Conservation (phyloP, 2,113 vertebrate species). For the Grus americana region DNA sequence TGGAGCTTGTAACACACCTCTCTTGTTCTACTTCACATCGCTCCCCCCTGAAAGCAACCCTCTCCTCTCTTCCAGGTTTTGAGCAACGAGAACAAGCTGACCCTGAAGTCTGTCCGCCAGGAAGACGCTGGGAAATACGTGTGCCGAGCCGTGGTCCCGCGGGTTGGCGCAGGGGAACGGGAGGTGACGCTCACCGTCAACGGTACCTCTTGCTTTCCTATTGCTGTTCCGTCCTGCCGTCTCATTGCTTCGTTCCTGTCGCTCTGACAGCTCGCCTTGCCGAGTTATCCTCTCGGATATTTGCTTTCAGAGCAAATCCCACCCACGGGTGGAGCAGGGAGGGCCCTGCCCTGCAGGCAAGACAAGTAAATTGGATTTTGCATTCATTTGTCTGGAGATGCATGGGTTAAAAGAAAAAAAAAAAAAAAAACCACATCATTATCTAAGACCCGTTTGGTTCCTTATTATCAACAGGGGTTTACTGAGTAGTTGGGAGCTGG, state of each 20-base stretch:
- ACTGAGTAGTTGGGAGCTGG: constrained; percentile 7
- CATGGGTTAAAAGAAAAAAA: neutral
- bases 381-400: neutral
- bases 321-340: neutral
- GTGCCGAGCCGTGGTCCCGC: constrained; percentile 92
- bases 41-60: neutral
- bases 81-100: constrained; percentile 95
- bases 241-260: neutral
- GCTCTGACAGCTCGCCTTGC: neutral
- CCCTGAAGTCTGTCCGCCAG: constrained; percentile 90
- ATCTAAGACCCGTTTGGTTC: neutral
- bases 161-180: constrained; percentile 92
- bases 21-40: neutral
- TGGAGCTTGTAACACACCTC: accelerated
- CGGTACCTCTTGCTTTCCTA: constrained; percentile 73
- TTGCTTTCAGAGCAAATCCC: neutral
- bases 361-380: neutral
- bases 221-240: accelerated
- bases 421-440: neutral
- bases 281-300: neutral
- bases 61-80: constrained; percentile 83
- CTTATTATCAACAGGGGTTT: neutral
- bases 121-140: constrained; percentile 97
- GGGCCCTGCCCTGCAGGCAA: neutral
- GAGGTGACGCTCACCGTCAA: constrained; percentile 96